Evolutionary conservation across 2,888 invertebrate species (phyloP).

Genomic region (Auanema sp.): DNA sequence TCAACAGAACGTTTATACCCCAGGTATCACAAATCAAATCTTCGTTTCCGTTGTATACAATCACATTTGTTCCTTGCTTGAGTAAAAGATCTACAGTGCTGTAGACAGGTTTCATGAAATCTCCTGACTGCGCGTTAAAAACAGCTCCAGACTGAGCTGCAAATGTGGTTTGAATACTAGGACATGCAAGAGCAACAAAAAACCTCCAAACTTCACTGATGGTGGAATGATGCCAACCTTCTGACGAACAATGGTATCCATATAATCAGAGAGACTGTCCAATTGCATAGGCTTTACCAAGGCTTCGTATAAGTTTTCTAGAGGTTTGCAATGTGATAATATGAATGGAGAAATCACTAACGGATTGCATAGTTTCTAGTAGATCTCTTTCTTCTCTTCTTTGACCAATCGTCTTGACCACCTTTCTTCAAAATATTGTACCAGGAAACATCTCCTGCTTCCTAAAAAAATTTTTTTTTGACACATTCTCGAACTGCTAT

Average conservation of each 20-base stretch:
- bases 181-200: neutral
- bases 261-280: constrained; percentile 68
- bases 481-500: too few relatives aligned
- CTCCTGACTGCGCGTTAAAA: constrained; percentile 71
- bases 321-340: neutral
- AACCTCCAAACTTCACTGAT: constrained; percentile 73
- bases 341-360: neutral
- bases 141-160: constrained; percentile 70
- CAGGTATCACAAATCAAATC: constrained; percentile 83
- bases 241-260: constrained; percentile 73
- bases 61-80: constrained; percentile 69
- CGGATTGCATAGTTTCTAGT: neutral
- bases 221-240: constrained; percentile 73
- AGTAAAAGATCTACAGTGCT: constrained; percentile 65
- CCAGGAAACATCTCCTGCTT: constrained; percentile 75
- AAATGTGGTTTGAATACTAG: neutral
- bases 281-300: constrained; percentile 46
- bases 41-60: constrained; percentile 79
- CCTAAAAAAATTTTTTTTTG: constrained; percentile 28
- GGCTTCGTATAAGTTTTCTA: constrained; percentile 40
- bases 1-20: constrained; percentile 67
- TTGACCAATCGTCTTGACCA: constrained; percentile 46
- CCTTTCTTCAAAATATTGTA: constrained; percentile 75
- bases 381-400: constrained; percentile 20
- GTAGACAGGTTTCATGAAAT: constrained; percentile 82